phyloP scores from a whole-genome alignment of 2,797 vertebrate genomes.

The Parambassis ranga region DNA sequence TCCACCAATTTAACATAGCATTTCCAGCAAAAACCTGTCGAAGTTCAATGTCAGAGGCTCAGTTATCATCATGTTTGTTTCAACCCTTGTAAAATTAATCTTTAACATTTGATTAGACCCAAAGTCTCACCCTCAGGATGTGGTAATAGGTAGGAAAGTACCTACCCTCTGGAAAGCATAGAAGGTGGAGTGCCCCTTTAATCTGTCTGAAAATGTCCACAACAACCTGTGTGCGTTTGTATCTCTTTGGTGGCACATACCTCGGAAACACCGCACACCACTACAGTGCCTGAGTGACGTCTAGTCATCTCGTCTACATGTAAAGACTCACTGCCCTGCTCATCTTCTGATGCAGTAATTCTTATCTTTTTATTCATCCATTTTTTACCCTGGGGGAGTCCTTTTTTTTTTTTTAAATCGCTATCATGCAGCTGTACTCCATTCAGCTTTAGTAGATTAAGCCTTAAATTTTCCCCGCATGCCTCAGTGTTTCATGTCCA shows the following conservation, averaged over 20 bases:
- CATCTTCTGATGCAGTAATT: constrained; percentile 34
- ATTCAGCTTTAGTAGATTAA: constrained; percentile 43
- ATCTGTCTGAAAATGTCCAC: background rate
- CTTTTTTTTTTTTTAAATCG: background rate
- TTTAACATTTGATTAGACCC: too few relatives aligned
- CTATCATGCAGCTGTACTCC: constrained; percentile 21
- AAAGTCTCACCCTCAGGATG: too few relatives aligned
- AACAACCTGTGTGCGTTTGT: constrained; percentile 28
- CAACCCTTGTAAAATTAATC: too few relatives aligned
- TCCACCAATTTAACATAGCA: background rate
- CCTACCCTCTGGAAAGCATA: background rate
- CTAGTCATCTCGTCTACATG: constrained; percentile 43
- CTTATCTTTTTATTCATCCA: constrained; percentile 24
- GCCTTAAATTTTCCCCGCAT: constrained; percentile 55
- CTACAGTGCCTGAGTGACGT: constrained; percentile 69
- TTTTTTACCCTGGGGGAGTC: background rate
- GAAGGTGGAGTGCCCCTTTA: constrained; percentile 18
- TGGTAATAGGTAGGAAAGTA: too few relatives aligned
- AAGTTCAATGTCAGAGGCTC: background rate
- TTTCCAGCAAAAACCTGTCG: background rate
- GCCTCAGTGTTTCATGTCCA: constrained; percentile 45
- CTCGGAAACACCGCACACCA: constrained; percentile 46
- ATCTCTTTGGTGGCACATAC: constrained; percentile 47
- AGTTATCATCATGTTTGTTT: too few relatives aligned
- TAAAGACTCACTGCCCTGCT: constrained; percentile 51